Conservation (phyloP, 2,113 vertebrate genomes). For the Ictalurus punctatus region DNA sequence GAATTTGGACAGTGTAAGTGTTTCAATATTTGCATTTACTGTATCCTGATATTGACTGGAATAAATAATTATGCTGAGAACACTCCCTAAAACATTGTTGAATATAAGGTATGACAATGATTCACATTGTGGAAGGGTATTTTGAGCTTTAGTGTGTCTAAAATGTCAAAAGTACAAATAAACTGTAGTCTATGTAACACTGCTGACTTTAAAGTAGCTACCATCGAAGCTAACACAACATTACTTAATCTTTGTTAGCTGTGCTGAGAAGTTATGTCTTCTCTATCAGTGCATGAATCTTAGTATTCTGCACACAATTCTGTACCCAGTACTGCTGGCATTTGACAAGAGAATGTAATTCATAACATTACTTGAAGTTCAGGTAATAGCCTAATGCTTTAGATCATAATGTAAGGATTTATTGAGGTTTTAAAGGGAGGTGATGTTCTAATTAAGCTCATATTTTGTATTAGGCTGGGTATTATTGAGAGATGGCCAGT, state of each 20-base stretch:
- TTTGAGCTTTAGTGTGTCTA: not conserved
- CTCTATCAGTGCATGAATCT: not conserved
- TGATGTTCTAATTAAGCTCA: slow-evolving; percentile 1
- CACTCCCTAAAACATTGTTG: not conserved
- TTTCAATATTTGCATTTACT: not conserved
- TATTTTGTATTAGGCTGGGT: not conserved
- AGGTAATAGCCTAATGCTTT: slow-evolving; percentile 1
- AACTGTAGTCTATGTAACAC: not conserved
- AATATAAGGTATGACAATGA: not conserved
- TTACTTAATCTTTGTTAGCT: not conserved
- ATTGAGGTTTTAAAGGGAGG: not conserved
- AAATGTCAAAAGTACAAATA: not conserved
- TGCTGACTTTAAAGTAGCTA: not conserved
- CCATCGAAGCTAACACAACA: not conserved
- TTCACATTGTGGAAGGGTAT: not conserved
- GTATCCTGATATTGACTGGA: not conserved
- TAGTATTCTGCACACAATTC: not conserved
- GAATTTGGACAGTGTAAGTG: not conserved
- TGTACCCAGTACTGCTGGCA: not conserved
- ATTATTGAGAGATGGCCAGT: not conserved
- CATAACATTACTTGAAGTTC: not conserved
- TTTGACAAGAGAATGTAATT: slow-evolving; percentile 15
- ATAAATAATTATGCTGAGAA: not conserved
- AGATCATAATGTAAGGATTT: slow-evolving; percentile 17
- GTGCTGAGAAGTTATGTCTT: not conserved